Conservation (phyloP, 2,113 vertebrate genomes). For the Sus scrofa region T2T-Sscrofa CM000820.6:141024001-141024500, state of each 20-base stretch:
- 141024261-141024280: background rate
- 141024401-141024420: background rate
- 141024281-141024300: background rate
- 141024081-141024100: too few species aligned
- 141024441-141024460: background rate
- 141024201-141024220: too few species aligned
- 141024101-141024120: too few species aligned
- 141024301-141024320: background rate
- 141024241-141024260: too few species aligned
- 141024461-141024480: background rate
- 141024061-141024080: too few species aligned
- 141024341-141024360: rapidly evolving
- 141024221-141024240: too few species aligned
- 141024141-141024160: too few species aligned
- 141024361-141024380: rapidly evolving
- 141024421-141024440: rapidly evolving
- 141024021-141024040: background rate
- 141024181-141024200: too few species aligned
- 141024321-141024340: too few species aligned
- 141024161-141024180: too few species aligned
- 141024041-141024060: too few species aligned
- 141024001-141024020: background rate
- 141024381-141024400: background rate
- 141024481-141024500: background rate
- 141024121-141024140: too few species aligned